Percentiles rank a stretch among this genome's conserved stretches.
Conservation (phyloP, 1,140 invertebrate species). For the Brachystomella parvula region DNA sequence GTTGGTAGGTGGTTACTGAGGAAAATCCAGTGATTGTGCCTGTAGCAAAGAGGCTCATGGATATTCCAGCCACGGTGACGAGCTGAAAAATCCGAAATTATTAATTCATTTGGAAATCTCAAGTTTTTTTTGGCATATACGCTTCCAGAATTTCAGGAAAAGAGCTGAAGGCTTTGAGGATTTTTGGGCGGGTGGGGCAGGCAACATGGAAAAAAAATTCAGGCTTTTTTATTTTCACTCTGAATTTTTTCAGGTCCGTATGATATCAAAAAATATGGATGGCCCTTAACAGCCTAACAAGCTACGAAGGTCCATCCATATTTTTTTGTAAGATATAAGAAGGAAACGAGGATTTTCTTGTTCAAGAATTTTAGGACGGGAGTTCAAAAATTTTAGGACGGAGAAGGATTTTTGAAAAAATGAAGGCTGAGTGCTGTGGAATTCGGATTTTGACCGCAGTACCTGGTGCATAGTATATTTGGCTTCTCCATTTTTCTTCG, state of each 20-base stretch:
- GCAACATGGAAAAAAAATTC: no score
- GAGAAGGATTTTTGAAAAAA: constrained; percentile 3
- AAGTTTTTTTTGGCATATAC: not conserved
- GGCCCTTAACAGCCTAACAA: not conserved
- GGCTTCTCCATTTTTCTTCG: not conserved
- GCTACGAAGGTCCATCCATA: not conserved
- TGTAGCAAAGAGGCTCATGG: constrained; percentile 7
- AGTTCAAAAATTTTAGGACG: not conserved
- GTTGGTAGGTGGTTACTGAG: constrained; percentile 8
- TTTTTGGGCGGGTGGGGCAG: no score
- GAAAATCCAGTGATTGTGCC: constrained; percentile 14
- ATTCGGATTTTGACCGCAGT: no score
- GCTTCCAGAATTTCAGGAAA: not conserved
- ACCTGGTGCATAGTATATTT: not conserved
- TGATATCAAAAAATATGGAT: not conserved
- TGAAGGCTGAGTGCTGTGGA: no score
- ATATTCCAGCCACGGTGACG: constrained; percentile 4
- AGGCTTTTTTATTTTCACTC: no score
- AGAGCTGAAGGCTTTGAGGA: not conserved
- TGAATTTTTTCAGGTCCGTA: not conserved
- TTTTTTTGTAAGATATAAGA: not conserved
- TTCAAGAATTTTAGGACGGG: not conserved
- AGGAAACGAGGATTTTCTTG: not conserved
- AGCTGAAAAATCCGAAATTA: not conserved
- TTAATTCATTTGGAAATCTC: not conserved